Evolutionary conservation across 2,113 vertebrate genomes (phyloP).

Genomic region (Bothrops jararaca): DNA sequence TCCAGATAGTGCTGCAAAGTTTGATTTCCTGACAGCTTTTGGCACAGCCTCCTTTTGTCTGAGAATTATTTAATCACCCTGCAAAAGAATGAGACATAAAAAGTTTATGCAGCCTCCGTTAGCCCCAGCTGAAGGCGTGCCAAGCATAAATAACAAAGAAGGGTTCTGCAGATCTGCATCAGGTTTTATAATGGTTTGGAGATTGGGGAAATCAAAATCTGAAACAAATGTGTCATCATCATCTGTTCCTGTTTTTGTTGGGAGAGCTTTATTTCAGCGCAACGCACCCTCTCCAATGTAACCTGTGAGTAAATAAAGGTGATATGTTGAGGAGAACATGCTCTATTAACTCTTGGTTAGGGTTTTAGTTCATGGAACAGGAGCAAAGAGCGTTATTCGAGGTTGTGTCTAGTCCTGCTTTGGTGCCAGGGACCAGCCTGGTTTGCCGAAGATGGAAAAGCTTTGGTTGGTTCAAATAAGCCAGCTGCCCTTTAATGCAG

Average conservation of each 20-base stretch:
- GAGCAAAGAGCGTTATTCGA: constrained; percentile 53
- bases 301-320: constrained; percentile 26
- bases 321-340: constrained; percentile 14
- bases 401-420: constrained; percentile 53
- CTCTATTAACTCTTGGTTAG: constrained; percentile 42
- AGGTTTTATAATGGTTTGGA: background rate
- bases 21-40: background rate
- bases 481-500: constrained; percentile 63
- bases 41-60: background rate
- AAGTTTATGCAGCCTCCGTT: background rate
- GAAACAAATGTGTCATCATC: constrained; percentile 3
- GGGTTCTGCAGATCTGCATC: background rate
- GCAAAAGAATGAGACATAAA: background rate
- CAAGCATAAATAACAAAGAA: background rate
- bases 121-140: background rate
- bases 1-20: background rate
- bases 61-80: background rate
- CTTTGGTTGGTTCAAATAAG: constrained; percentile 57
- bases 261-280: background rate
- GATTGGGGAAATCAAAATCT: constrained; percentile 4
- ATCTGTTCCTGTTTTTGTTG: constrained; percentile 5
- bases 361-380: constrained; percentile 53
- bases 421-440: constrained; percentile 48
- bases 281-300: background rate
- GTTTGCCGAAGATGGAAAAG: constrained; percentile 42